Conservation (phyloP, 2,888 invertebrate genomes). For the Eulithis testata region DNA sequence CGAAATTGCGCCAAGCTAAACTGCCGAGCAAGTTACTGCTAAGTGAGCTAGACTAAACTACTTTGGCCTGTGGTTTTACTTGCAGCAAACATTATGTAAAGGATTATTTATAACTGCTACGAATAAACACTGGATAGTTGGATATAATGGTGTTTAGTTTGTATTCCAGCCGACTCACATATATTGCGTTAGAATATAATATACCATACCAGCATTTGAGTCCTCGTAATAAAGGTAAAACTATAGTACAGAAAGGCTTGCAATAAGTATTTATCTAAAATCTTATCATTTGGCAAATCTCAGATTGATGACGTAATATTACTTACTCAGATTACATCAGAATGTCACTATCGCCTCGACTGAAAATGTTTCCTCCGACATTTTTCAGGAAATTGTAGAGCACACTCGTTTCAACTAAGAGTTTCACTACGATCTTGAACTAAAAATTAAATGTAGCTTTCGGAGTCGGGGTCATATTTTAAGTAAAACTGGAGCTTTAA, state of each 20-base stretch:
- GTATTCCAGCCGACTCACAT: too few species aligned
- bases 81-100: not conserved
- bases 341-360: conserved; percentile 5
- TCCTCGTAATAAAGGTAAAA: too few species aligned
- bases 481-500: not conserved
- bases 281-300: conserved; percentile 1
- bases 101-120: not conserved
- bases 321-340: conserved; percentile 14
- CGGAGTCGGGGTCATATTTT: conserved; percentile 15
- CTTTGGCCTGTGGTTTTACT: conserved; percentile 2
- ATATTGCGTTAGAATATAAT: too few species aligned
- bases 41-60: conserved; percentile 20
- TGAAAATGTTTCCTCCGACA: conserved; percentile 13
- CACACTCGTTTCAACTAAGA: conserved; percentile 16
- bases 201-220: too few species aligned
- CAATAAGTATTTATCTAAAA: too few species aligned
- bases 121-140: too few species aligned
- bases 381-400: conserved; percentile 28
- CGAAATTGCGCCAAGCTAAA: conserved; percentile 24
- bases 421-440: conserved; percentile 23
- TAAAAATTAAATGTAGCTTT: conserved; percentile 29
- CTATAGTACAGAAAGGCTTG: too few species aligned
- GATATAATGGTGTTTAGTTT: too few species aligned
- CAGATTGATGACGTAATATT: conserved; percentile 1
- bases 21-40: conserved; percentile 19